Conservation (phyloP, 2,797 vertebrate genomes). For the Chelonia mydas region DNA sequence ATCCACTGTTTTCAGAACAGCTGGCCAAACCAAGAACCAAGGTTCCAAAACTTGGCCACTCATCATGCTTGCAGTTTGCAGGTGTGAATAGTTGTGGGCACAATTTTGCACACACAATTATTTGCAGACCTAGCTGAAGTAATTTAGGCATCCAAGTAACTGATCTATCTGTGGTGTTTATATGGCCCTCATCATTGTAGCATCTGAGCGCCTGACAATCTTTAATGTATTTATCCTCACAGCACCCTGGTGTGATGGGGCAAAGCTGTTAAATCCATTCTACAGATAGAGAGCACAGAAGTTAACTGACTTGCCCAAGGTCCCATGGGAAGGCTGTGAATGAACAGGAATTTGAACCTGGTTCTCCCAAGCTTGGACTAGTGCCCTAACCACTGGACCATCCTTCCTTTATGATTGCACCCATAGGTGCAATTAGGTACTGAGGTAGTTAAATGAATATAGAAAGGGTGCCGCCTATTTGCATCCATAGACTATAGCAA, state of each 20-base stretch:
- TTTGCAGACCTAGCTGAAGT: conserved; percentile 43
- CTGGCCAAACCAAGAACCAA: conserved; percentile 5
- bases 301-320: neutral
- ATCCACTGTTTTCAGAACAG: conserved; percentile 38
- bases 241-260: neutral
- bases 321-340: accelerated
- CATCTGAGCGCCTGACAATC: neutral
- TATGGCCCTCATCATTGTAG: neutral
- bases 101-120: conserved; percentile 48
- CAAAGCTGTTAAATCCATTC: neutral
- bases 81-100: conserved; percentile 57
- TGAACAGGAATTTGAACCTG: neutral
- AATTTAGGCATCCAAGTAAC: neutral
- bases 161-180: neutral
- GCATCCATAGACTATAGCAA: neutral
- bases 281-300: neutral
- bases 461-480: conserved; percentile 12
- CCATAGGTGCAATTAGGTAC: neutral
- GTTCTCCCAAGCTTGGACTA: neutral
- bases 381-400: neutral
- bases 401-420: neutral
- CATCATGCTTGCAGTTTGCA: neutral
- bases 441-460: neutral
- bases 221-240: neutral
- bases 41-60: neutral